A percentile compares a stretch with the other conserved stretches of the same genome.
These are phyloP conservation scores for Netelia inedita DNA, from an alignment of 2,888 invertebrate genomes.

Conservation along the genomic window DNA sequence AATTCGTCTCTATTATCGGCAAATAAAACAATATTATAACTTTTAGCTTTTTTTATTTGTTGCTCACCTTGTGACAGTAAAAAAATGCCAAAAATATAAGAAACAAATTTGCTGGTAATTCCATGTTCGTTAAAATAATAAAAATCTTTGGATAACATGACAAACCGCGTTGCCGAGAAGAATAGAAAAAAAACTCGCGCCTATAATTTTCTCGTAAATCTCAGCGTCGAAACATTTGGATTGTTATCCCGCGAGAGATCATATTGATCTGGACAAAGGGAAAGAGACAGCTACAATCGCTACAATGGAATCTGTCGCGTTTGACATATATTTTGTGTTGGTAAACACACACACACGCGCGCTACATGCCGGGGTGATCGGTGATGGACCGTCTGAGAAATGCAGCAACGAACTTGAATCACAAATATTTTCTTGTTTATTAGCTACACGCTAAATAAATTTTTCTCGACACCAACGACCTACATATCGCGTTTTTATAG, in stretches of 20 bases:
- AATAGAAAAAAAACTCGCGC: background rate
- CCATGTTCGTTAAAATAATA: constrained; percentile 53
- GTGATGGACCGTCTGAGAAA: background rate
- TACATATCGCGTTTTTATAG: background rate
- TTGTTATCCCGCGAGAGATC: constrained; percentile 35
- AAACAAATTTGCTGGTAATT: constrained; percentile 47
- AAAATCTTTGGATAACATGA: constrained; percentile 71
- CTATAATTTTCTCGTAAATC: background rate
- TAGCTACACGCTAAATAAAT: background rate
- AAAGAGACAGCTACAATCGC: constrained; percentile 12
- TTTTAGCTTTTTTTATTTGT: background rate
- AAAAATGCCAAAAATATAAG: constrained; percentile 62
- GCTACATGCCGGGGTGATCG: background rate
- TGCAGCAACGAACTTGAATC: background rate
- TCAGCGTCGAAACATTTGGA: constrained; percentile 30
- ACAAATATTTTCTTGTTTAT: constrained; percentile 1
- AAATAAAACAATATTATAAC: constrained; percentile 18
- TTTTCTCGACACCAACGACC: background rate
- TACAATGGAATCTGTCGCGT: constrained; percentile 1
- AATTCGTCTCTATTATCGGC: constrained; percentile 46
- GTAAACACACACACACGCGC: background rate
- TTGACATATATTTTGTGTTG: constrained; percentile 50
- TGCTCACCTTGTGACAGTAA: constrained; percentile 71
- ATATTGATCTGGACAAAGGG: constrained; percentile 40
- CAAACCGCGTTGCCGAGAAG: constrained; percentile 25